Conservation (phyloP, 2,888 invertebrate species). For the Neoscelio sp. region DNA sequence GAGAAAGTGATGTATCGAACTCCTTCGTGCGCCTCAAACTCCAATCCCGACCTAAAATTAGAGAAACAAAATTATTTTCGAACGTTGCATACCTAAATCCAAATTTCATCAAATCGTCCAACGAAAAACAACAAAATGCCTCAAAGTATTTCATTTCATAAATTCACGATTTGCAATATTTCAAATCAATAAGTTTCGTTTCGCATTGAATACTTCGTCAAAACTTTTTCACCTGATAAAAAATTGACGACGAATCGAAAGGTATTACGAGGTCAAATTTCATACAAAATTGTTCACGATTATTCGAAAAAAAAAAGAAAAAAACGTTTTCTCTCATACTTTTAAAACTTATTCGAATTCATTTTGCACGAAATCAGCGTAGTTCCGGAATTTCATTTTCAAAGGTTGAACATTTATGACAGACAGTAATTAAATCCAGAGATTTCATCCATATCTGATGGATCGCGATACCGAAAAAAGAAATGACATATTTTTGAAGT, state of each 20-base stretch:
- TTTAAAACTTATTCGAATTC: slow-evolving; percentile 31
- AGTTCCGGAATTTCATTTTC: slow-evolving; percentile 37
- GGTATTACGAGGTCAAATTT: slow-evolving; percentile 34
- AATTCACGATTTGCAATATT: too few species aligned
- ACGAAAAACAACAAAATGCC: too few species aligned
- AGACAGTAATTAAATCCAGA: slow-evolving; percentile 41
- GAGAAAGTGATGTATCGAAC: slow-evolving; percentile 35
- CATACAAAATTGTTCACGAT: not conserved
- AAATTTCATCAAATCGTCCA: slow-evolving; percentile 13
- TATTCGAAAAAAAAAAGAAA: not conserved
- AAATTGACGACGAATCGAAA: slow-evolving; percentile 34
- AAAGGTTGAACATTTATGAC: slow-evolving; percentile 20
- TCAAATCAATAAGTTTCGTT: slow-evolving; percentile 32
- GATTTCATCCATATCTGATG: slow-evolving; percentile 14
- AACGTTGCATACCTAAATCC: slow-evolving; percentile 12
- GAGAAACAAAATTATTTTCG: slow-evolving; percentile 13
- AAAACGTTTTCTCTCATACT: not conserved
- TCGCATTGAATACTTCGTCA: slow-evolving; percentile 29
- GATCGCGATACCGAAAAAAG: not conserved
- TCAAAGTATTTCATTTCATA: too few species aligned
- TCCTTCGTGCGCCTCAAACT: not conserved
- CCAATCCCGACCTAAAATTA: slow-evolving; percentile 4
- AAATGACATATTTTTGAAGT: slow-evolving; percentile 1
- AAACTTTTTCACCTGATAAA: not conserved
- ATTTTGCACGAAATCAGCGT: slow-evolving; percentile 25